Percentiles rank a stretch among this genome's conserved stretches.
Conservation (phyloP, 2,888 invertebrate species). For the Nomada fabriciana region DNA sequence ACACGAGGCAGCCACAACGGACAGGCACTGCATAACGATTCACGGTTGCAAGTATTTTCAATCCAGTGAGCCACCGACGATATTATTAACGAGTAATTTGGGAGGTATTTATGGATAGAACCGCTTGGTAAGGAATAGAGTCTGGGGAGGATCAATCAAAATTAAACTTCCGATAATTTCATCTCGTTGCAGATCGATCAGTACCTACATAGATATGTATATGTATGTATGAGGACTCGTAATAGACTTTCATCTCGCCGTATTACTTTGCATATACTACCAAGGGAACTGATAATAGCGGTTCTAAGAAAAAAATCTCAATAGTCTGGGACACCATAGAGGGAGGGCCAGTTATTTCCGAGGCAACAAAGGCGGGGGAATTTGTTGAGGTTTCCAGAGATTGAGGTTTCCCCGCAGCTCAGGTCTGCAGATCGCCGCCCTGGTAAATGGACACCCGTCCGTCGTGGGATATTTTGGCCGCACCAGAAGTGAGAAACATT, state of each 20-base stretch:
- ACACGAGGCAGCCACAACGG: not conserved
- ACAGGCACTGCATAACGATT: not conserved
- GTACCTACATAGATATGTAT: too few species aligned
- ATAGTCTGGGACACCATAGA: not conserved
- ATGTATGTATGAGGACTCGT: too few species aligned
- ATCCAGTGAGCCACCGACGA: not conserved
- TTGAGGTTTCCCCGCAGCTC: not conserved
- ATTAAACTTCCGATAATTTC: too few species aligned
- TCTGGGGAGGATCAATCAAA: not conserved
- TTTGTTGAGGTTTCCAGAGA: not conserved
- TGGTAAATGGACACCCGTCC: conserved; percentile 2
- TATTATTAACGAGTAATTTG: not conserved
- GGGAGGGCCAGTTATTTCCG: conserved; percentile 1
- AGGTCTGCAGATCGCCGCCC: conserved; percentile 1
- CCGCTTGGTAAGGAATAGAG: too few species aligned
- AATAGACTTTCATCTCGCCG: too few species aligned
- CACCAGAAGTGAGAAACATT: not conserved
- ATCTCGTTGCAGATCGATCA: too few species aligned
- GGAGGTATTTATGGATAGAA: not conserved
- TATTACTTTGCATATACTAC: too few species aligned
- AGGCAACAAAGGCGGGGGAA: not conserved
- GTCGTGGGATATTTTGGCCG: not conserved
- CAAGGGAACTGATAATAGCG: too few species aligned
- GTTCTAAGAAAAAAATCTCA: not conserved
- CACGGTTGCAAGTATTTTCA: not conserved